These are phyloP conservation scores for Unio delphinus DNA, from an alignment of 2,888 invertebrate species.

Conservation along the genomic window DNA sequence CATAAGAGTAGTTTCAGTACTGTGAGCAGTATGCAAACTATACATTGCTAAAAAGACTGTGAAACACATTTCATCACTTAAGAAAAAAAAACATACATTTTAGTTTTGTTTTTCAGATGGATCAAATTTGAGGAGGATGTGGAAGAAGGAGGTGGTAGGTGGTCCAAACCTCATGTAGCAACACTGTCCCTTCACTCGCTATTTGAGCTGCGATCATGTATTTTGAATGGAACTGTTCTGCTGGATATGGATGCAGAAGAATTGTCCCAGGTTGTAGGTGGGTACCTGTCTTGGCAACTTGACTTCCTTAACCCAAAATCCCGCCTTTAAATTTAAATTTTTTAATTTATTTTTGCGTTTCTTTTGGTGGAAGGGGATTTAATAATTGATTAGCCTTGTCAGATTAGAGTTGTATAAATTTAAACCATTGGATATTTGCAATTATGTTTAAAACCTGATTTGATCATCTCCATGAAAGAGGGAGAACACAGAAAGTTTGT, in stretches of 20 bases:
- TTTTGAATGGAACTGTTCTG: slow-evolving; percentile 93
- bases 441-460: no score
- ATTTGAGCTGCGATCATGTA: slow-evolving; percentile 92
- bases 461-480: no score
- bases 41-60: no score
- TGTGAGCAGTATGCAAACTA: no score
- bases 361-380: no score
- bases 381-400: no score
- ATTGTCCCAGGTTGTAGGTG: slow-evolving; percentile 76
- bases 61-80: not conserved
- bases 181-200: slow-evolving; percentile 96
- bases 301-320: no score
- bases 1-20: no score
- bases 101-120: slow-evolving; percentile 68
- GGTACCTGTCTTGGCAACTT: slow-evolving; percentile 8
- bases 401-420: no score
- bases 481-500: no score
- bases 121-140: slow-evolving; percentile 83
- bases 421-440: no score
- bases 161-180: slow-evolving; percentile 96
- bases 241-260: slow-evolving; percentile 93
- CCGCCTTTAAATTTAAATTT: not conserved
- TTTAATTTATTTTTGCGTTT: not conserved
- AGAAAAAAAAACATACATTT: not conserved
- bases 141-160: slow-evolving; percentile 98